A percentile compares a stretch with the other conserved stretches of the same genome.
Evolutionary conservation across 1,140 invertebrate genomes (phyloP).

Genomic region (Mycetomoellerius zeteki): DNA sequence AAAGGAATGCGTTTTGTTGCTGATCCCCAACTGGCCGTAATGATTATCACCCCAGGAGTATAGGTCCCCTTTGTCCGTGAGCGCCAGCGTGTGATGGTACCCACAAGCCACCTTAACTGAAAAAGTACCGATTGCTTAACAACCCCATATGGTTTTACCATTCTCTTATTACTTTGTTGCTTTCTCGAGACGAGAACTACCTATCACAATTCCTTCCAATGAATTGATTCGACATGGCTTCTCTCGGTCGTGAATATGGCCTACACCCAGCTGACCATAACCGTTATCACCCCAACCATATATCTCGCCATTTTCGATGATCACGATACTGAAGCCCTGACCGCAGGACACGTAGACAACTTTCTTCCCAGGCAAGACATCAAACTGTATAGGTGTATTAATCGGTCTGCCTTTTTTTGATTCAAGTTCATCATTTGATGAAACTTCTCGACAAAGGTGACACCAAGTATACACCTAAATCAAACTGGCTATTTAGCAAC

Average conservation of each 20-base stretch:
- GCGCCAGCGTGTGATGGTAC: constrained; percentile 90
- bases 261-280: constrained; percentile 86
- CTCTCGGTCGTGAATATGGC: constrained; percentile 63
- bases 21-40: constrained; percentile 89
- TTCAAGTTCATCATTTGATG: too few relatives aligned
- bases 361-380: constrained; percentile 87
- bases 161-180: too few relatives aligned
- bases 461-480: constrained; percentile 78
- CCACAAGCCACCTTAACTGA: constrained; percentile 89
- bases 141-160: background rate
- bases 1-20: too few relatives aligned
- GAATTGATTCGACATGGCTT: constrained; percentile 86
- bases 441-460: too few relatives aligned
- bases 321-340: constrained; percentile 89
- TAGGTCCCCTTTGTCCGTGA: constrained; percentile 89
- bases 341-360: constrained; percentile 89
- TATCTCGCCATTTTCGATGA: constrained; percentile 90
- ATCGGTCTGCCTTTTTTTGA: constrained; percentile 85
- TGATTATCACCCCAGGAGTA: constrained; percentile 91
- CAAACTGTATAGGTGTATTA: constrained; percentile 83
- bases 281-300: constrained; percentile 92
- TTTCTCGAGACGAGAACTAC: constrained; percentile 70
- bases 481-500: constrained; percentile 83
- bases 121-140: background rate
- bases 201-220: constrained; percentile 87